A percentile compares a stretch with the other conserved stretches of the same genome.
Conservation (phyloP, 2,888 invertebrate species). For the Lysandra coridon region DNA sequence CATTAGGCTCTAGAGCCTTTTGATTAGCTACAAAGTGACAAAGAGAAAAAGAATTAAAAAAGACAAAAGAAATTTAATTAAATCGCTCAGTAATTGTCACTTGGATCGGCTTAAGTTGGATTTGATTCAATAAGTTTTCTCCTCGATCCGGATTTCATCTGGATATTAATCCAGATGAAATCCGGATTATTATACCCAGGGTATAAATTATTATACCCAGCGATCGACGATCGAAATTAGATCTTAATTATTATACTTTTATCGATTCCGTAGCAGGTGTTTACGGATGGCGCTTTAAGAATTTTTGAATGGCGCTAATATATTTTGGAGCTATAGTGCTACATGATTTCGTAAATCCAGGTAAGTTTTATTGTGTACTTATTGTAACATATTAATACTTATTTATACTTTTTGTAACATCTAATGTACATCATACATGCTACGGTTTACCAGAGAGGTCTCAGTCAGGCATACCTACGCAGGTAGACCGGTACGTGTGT, state of each 20-base stretch:
- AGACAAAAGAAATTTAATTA: constrained; percentile 26
- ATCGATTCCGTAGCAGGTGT: neutral
- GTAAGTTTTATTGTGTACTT: neutral
- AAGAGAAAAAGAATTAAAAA: neutral
- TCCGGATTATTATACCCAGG: too few species aligned
- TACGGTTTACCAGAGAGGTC: too few species aligned
- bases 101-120: constrained; percentile 22
- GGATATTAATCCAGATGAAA: constrained; percentile 2
- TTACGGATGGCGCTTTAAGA: too few species aligned
- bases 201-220: neutral
- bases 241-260: constrained; percentile 7
- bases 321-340: neutral
- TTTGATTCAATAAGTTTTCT: constrained; percentile 23
- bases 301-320: neutral
- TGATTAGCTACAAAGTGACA: neutral
- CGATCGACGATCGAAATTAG: constrained; percentile 13
- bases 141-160: constrained; percentile 3
- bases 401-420: too few species aligned
- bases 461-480: too few species aligned
- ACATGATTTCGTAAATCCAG: neutral
- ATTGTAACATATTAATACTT: too few species aligned
- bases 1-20: neutral
- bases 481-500: too few species aligned
- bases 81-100: constrained; percentile 17
- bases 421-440: too few species aligned